Percentiles rank a stretch among this genome's conserved stretches.
Evolutionary conservation across 2,797 vertebrate species (phyloP).

Genomic region (Chaetodon trifasciatus): DNA sequence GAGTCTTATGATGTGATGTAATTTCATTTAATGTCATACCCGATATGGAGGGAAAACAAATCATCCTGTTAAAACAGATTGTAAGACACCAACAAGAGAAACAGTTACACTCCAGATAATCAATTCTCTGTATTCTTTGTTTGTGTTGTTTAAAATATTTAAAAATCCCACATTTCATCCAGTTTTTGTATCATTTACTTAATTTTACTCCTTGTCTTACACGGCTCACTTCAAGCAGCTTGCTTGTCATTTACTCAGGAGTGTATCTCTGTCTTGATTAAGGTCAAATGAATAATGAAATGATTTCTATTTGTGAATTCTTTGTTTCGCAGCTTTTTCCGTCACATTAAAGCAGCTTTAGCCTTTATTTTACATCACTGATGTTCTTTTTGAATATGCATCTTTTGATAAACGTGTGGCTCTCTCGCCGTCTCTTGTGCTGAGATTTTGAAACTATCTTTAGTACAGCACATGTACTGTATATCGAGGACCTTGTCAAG

Average conservation of each 20-base stretch:
- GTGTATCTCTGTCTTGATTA: conserved; percentile 22
- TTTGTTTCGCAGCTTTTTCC: conserved; percentile 33
- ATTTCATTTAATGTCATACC: neutral
- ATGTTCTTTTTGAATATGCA: conserved; percentile 36
- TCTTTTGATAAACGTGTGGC: conserved; percentile 47
- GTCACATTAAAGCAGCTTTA: conserved; percentile 56
- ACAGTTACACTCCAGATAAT: neutral
- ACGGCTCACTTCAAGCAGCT: neutral
- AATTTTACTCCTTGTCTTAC: neutral
- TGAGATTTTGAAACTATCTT: conserved; percentile 73
- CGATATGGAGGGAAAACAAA: neutral
- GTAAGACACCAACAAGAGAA: neutral
- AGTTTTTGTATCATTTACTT: neutral
- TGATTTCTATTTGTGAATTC: conserved; percentile 51
- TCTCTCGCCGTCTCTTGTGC: conserved; percentile 44
- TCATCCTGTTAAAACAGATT: neutral
- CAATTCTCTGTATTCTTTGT: neutral
- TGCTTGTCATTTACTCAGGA: conserved; percentile 4
- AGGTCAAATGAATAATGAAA: conserved; percentile 58
- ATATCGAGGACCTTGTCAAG: conserved; percentile 70
- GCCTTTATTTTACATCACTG: conserved; percentile 40
- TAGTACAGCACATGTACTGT: conserved; percentile 62
- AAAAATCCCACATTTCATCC: neutral
- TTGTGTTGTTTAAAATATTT: neutral
- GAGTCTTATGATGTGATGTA: conserved; percentile 3